These are phyloP conservation scores for Himalopsyche kuldschensis DNA, from an alignment of 2,888 invertebrate genomes.

Conservation along the genomic window DNA sequence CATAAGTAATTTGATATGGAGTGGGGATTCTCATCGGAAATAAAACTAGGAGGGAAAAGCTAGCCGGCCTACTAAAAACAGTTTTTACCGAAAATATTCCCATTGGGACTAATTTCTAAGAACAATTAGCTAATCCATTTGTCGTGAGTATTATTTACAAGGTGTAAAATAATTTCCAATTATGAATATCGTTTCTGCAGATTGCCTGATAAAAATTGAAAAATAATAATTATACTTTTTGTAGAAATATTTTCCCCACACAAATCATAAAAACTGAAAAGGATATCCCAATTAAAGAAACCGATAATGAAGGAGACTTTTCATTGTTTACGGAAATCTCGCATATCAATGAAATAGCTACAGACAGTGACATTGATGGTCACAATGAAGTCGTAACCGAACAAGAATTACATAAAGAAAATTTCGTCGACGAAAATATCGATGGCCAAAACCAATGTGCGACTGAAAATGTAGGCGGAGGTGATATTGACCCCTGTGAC, in stretches of 20 bases:
- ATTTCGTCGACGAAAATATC: not conserved
- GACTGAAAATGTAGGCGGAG: not conserved
- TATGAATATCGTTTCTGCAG: too few species aligned
- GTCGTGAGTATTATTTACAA: too few species aligned
- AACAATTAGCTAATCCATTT: too few species aligned
- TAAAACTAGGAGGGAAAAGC: too few species aligned
- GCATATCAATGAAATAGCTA: not conserved
- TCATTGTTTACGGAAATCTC: not conserved
- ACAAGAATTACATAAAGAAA: not conserved
- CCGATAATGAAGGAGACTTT: not conserved
- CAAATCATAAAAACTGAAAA: not conserved
- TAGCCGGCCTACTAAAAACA: too few species aligned
- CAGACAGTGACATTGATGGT: not conserved
- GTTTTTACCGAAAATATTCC: too few species aligned
- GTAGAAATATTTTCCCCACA: not conserved
- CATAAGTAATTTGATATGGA: too few species aligned
- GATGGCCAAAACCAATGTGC: not conserved
- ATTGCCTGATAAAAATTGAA: too few species aligned
- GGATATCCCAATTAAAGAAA: not conserved
- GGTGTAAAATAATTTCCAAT: too few species aligned
- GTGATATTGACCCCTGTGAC: not conserved
- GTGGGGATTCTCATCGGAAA: too few species aligned
- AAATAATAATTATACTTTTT: not conserved
- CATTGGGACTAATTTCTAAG: too few species aligned
- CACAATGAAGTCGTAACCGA: not conserved